Conservation (phyloP, 1,140 invertebrate genomes). For the Cardiocondyla obscurior region DNA sequence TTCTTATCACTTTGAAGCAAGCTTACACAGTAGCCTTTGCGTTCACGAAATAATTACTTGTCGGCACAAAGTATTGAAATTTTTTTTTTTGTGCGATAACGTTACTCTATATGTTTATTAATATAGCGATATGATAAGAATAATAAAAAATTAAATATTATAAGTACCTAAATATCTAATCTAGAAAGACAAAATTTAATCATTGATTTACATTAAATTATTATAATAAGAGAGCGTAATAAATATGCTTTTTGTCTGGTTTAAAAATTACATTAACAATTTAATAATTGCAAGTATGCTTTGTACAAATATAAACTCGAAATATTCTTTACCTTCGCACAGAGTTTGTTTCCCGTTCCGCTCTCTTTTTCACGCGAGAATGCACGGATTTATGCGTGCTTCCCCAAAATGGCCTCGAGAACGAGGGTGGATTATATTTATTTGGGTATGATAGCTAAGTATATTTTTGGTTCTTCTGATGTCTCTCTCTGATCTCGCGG, state of each 20-base stretch:
- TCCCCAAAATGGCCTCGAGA: constrained; percentile 73
- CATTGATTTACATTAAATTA: neutral
- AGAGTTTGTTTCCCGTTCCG: neutral
- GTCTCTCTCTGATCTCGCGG: constrained; percentile 73
- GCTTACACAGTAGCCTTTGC: neutral
- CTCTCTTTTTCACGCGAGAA: constrained; percentile 69
- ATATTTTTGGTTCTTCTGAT: constrained; percentile 78
- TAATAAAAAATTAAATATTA: neutral
- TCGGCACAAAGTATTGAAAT: constrained; percentile 17
- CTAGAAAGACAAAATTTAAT: neutral
- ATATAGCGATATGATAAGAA: neutral
- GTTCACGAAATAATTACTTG: constrained; percentile 23
- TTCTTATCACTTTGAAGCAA: constrained; percentile 45
- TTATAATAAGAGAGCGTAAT: neutral
- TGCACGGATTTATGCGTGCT: constrained; percentile 68
- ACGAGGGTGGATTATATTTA: constrained; percentile 76
- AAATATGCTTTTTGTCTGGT: neutral
- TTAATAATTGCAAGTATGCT: constrained; percentile 19
- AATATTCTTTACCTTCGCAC: constrained; percentile 18
- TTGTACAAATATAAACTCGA: constrained; percentile 16
- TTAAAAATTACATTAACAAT: constrained; percentile 20
- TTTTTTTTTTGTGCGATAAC: neutral
- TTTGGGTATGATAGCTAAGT: constrained; percentile 72
- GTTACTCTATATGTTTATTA: neutral
- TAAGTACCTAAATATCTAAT: no score